Evolutionary conservation across 2,888 invertebrate species (phyloP), one percentile per base, ranked within the genome.

Genomic region (Limulus polyphemus): DNA sequence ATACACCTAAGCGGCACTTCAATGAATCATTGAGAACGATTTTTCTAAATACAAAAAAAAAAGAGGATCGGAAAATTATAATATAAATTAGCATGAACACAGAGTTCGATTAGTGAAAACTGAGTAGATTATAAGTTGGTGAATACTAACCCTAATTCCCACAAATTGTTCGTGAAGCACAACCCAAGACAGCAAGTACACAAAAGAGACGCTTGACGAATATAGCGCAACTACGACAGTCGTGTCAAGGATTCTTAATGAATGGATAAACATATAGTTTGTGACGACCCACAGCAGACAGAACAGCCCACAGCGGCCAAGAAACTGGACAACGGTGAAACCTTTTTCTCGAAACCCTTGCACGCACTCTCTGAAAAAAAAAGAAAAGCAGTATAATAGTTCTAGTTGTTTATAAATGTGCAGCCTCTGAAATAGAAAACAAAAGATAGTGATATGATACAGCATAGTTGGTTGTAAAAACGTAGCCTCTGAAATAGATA

Each of bases 151-250:
- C 81, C 94, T 81, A 54, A 94, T 88, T 65, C 94, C 94, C 65
- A 95, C 93, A 77, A 95, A 95, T 76, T 94, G 93, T 74, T 95
- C 92, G 75, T 95, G 94, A 60, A 95, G 81, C 71, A 95, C 89
- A 58, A 95, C 94, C 95, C 95, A 95, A 0, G 93, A 92, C 9
- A 95, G 82, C 52, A 95, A 81, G 75, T 95, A 95, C 62, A 91
- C 89, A 75, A 91, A 91, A 58, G 90, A 88, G 12, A 93, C 91
- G 72, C 91, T 93, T 56, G 93, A 92, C 49, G 93, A 90, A 74
- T 92, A 94, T 56, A 95, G 80, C 0, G 92, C 89, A 81, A 93
- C 85, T 51, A 91, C 93, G 75, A 93, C 94, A 0, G 94, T 92
- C 49, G 91, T 87, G 67, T 89, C 81, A n/a, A 91, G 81, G 68